phyloP scores from a whole-genome alignment of 2,113 vertebrate genomes.

The Craseonycteris thonglongyai region DNA sequence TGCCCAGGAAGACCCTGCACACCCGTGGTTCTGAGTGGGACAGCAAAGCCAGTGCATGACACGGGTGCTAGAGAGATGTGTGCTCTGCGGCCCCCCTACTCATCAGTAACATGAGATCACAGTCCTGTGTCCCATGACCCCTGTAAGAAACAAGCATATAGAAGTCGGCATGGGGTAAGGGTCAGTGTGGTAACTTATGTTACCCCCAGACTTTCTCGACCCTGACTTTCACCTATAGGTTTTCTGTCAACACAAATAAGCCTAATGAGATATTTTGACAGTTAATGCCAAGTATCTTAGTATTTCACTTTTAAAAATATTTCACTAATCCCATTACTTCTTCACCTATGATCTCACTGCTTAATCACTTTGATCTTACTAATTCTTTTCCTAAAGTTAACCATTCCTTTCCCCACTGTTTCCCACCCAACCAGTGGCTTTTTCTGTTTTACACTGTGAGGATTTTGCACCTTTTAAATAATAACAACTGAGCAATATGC shows the following conservation, averaged over 20 bases:
- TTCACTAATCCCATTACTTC: neutral
- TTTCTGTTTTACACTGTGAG: neutral
- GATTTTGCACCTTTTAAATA: neutral
- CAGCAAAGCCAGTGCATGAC: rapidly evolving
- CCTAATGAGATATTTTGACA: neutral
- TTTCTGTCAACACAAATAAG: neutral
- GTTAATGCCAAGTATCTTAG: neutral
- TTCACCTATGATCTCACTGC: neutral
- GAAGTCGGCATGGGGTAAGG: neutral
- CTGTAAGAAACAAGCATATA: rapidly evolving
- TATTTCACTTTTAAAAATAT: neutral
- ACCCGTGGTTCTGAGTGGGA: rapidly evolving
- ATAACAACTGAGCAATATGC: neutral
- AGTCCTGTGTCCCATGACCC: rapidly evolving
- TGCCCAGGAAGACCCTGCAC: rapidly evolving
- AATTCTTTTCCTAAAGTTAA: neutral
- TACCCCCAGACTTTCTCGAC: neutral
- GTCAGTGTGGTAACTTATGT: neutral
- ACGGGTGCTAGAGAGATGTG: neutral
- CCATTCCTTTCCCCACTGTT: neutral
- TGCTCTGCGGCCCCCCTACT: neutral
- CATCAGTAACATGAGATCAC: neutral
- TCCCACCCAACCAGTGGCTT: neutral
- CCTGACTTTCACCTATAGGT: neutral
- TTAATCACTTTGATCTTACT: neutral